These are phyloP conservation scores for Gavialis gangeticus DNA, from an alignment of 2,113 vertebrate species.

Conservation along the genomic window DNA sequence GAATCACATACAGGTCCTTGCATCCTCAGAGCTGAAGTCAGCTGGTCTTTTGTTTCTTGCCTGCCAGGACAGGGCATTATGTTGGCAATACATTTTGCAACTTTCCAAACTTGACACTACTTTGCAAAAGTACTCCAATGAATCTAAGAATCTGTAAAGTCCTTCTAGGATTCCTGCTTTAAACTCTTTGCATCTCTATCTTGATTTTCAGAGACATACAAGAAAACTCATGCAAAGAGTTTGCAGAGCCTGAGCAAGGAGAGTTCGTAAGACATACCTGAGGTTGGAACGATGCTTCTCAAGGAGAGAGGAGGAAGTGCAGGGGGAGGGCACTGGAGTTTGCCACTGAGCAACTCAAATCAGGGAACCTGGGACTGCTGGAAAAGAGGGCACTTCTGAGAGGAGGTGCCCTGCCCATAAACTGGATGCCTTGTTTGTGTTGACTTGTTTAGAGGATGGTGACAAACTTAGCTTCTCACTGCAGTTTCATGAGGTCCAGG, in stretches of 20 bases:
- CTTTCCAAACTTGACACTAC: too few relatives aligned
- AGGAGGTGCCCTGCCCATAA: background rate
- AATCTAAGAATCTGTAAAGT: background rate
- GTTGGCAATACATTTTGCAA: too few relatives aligned
- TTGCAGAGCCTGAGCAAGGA: constrained; percentile 90
- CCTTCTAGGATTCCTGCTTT: background rate
- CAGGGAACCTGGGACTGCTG: constrained; percentile 80
- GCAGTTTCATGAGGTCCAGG: background rate
- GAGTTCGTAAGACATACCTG: constrained; percentile 87
- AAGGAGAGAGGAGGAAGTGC: constrained; percentile 83
- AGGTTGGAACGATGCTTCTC: constrained; percentile 91
- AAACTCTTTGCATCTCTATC: background rate
- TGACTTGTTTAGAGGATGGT: too few relatives aligned
- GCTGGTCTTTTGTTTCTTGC: too few relatives aligned
- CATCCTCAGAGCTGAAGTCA: too few relatives aligned
- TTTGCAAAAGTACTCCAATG: too few relatives aligned
- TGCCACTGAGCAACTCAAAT: constrained; percentile 82
- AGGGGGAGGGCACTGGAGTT: constrained; percentile 78
- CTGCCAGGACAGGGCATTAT: too few relatives aligned
- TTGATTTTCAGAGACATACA: constrained; percentile 86
- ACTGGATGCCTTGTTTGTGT: background rate
- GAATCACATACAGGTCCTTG: too few relatives aligned
- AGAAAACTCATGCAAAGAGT: constrained; percentile 87
- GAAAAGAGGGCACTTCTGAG: constrained; percentile 60
- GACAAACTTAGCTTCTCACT: too few relatives aligned